A percentile compares a stretch with the other conserved stretches of the same genome.
These are phyloP conservation scores for Malthinus seriepunctatus DNA, from an alignment of 2,888 invertebrate species.

Conservation along the genomic window DNA sequence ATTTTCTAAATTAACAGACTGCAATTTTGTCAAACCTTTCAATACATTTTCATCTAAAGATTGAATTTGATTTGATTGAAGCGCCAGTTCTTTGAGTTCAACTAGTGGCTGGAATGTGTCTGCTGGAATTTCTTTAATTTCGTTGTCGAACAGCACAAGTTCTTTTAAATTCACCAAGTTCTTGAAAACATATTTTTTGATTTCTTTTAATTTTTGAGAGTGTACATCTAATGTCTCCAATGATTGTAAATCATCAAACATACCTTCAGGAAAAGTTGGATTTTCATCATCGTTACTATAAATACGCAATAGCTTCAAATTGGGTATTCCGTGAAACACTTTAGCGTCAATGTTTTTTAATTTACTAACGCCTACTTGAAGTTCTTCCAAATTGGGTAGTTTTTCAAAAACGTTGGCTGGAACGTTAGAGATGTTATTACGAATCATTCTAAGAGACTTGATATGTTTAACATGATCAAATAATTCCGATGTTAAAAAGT, in stretches of 20 bases:
- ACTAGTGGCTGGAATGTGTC: neutral
- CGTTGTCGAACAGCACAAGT: neutral
- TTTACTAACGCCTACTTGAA: neutral
- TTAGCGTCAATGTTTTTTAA: neutral
- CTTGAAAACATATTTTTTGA: no score
- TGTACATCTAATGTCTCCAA: no score
- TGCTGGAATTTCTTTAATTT: neutral
- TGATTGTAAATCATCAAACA: neutral
- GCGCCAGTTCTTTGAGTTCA: neutral
- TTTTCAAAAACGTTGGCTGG: neutral
- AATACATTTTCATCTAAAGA: neutral
- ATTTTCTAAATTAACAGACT: neutral
- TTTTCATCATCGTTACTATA: neutral
- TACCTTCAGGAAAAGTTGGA: neutral
- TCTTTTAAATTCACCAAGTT: neutral
- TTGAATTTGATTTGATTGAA: neutral
- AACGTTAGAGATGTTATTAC: neutral
- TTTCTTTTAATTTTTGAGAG: no score
- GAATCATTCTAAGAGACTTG: neutral
- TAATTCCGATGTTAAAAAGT: neutral
- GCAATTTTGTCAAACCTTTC: neutral
- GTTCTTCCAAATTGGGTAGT: neutral
- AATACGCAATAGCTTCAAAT: neutral
- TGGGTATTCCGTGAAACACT: neutral
- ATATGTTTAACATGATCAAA: neutral